Base-by-base conservation (phyloP, 2,113 vertebrate species). In the Rhinopomastus cyanomelas region DNA sequence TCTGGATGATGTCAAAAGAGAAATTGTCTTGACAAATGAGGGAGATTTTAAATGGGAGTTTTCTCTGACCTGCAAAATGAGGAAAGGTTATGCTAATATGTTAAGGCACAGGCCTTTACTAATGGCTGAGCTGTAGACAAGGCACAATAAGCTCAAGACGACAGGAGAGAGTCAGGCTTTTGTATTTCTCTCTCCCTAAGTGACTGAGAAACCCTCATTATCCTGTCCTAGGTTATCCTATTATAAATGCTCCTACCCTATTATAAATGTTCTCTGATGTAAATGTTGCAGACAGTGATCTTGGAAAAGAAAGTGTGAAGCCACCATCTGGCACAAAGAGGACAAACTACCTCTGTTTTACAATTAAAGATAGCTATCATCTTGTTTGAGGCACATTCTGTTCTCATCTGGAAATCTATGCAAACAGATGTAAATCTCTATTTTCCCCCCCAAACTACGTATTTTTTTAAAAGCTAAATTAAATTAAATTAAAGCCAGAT, bases 21-120 rank as follows among this genome's bases (percentile, higher is more conserved):
- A 91, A 94, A 95, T 90, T 94, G 88, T 92, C 93, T 92, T 96
- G 94, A 96, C 94, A 94, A 96, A 95, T 82, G 95, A 94, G 90
- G 83, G 78, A 85, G 76, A 85, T 77, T 93, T 95, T 93, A 91
- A 91, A 84, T 88, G 88, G 92, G 91, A 89, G 94, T 93, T 89
- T 93, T 94, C 61, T 88, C 61, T 89, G 94, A 93, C 93, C 94
- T 94, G 89, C 85, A 74, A 64, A 77, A 46, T 57, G 75, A 78
- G 90, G 83, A 85, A 94, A 94, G 91, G 93, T 92, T 95, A 94
- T 94, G 94, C 83, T 94, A 95, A 93, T 96, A 39, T 72, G 80
- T 78, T 85, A 93, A 91, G 79, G 79, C 85, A 92, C 60, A 77
- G 87, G 87, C 78, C 87, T 94, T 82, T 74, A 64, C 85, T 93